Evolutionary conservation across 2,797 vertebrate genomes (phyloP), one percentile per base, ranked within the genome.

Genomic region (Cossypha caffra): DNA sequence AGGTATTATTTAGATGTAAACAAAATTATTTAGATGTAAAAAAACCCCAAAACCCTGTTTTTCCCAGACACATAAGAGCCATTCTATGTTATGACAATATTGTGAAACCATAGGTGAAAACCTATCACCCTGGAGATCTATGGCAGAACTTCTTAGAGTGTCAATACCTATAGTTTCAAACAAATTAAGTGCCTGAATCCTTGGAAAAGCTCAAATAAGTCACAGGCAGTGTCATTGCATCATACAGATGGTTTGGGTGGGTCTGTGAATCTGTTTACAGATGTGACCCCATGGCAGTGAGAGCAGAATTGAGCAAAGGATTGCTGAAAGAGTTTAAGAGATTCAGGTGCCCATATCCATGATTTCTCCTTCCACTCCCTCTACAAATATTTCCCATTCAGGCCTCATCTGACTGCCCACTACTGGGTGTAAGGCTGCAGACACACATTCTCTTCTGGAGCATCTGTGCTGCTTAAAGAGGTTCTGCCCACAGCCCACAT

Each of bases 401-500:
- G 72, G 50, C 42, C 21, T 87, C 54, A 16, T 66, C 40, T 88
- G 71, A 43, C 23, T 90, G 71, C 61, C 75, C 63, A 63, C 33
- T 62, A 20, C 67, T 66, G 84, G 42, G n/a, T 58, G 38, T 62
- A 38, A 58, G 58, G 35, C 78, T 91, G 67, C 48, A 91, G 55
- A 73, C 68, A 69, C 18, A 42, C 40, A 15, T 47, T 82, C 43
- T 54, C 51, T 62, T 79, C 72, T 93, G 83, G 59, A 90, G 55
- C 73, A 86, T 71, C 81, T 93, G 71, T 75, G 71, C n/a, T 93
- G 64, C 59, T 66, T 43, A 9, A 75, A 68, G 67, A 87, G 48
- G 48, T 82, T 87, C 52, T 91, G 67, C 40, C 67, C 64, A 54
- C 48, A 48, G 23, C 64, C 63, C 51, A 88, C 50, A 76, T 33